Evolutionary conservation across 2,888 invertebrate genomes (phyloP), one percentile per base, ranked within the genome.

Genomic region (Lepidonotus clava): DNA sequence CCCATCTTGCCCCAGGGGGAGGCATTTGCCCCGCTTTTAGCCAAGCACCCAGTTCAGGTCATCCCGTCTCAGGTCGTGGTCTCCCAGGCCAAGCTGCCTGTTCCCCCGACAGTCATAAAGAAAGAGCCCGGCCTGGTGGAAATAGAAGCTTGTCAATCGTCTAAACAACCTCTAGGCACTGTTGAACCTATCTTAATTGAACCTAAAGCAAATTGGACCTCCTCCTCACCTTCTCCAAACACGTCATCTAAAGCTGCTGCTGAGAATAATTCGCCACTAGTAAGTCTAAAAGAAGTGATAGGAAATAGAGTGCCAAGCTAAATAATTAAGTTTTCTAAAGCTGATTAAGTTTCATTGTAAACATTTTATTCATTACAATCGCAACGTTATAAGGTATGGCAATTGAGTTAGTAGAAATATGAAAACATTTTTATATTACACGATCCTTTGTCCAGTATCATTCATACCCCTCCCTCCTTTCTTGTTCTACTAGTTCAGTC

Each of bases 1-100:
- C 80, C 80, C 46, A 80, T 80, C 46, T 28, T 80, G 6, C 80
- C 80, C 28, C 34, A 71, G n/a, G 4, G 32, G 71, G 41, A 41
- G 18, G 28, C 80, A 1, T 18, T 80, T n/a, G 34, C 46, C 51
- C 46, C 80, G 24, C 41, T 80, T 46, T n/a, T 80, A 34, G 46
- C 80, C n/a, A 80, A 41, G 32, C 61, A 61, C 5, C 28, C 61
- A n/a, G 61, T 61, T 1, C 61, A 61, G 24, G 61, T 61, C 24
- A 32, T 32, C 61, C 28, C 61, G 24, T 24, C 61, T 28, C 61
- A 61, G 28, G 28, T 61, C 21, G 21, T 53, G 18, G 61, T 61
- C 28, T 1, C 61, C 28, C 61, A 61, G 24, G 28, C 28, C n/a
- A 61, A 61, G n/a, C 11, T 11, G 36, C 18, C n/a, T n/a, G n/a